Percentiles rank a stretch among this genome's conserved stretches.
Conservation (phyloP, 2,113 vertebrate genomes). For the Panurus biarmicus region DNA sequence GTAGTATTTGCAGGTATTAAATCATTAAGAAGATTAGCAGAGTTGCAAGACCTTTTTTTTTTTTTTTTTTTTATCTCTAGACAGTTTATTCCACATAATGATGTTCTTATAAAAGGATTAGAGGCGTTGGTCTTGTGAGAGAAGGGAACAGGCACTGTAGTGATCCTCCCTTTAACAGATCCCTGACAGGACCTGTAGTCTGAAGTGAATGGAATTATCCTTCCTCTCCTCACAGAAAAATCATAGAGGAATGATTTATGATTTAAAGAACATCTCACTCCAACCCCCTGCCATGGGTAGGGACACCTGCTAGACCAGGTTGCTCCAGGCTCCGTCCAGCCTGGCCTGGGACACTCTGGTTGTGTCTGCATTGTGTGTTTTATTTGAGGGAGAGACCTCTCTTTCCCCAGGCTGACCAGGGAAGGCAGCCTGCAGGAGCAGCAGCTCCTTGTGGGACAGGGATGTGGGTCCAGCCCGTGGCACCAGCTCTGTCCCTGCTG, state of each 20-base stretch:
- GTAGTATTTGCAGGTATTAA: constrained; percentile 24
- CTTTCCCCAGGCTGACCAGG: background rate
- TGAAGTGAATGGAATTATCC: background rate
- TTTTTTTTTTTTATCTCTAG: background rate
- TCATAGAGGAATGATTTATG: background rate
- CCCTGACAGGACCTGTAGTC: background rate
- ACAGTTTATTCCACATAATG: background rate
- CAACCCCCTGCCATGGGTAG: background rate
- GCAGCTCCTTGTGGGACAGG: background rate
- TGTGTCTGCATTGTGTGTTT: background rate
- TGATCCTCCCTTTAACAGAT: background rate
- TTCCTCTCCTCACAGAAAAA: background rate
- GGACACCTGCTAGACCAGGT: background rate
- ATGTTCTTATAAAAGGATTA: background rate
- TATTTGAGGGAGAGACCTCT: background rate
- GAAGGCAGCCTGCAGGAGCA: background rate
- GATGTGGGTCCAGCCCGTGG: background rate
- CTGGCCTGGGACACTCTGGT: background rate
- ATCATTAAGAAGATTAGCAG: constrained; percentile 24
- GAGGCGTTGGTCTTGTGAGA: background rate
- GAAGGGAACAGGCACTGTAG: background rate
- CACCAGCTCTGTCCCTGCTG: background rate
- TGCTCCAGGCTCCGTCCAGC: rapidly evolving
- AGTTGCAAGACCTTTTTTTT: background rate
- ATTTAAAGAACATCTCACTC: background rate